Base-by-base conservation (phyloP, 1,140 invertebrate species). In the Leptestheria dahalacensis region DNA sequence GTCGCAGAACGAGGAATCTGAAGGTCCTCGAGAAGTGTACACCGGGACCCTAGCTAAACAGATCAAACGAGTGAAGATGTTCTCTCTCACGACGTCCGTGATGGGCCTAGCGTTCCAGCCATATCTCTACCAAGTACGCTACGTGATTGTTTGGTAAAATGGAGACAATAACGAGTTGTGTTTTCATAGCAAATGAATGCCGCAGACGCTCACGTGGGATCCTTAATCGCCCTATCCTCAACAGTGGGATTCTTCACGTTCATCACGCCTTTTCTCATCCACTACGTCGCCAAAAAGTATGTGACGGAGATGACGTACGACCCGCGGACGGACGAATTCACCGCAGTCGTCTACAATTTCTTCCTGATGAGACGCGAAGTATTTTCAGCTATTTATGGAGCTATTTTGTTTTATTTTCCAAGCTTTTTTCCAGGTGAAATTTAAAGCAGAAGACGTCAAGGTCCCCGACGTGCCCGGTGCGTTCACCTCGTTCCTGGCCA, bases 211-310 rank as follows among this genome's bases (percentile, higher is more conserved):
- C 68, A 77, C 46, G 75, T 79, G 0, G 69, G 72, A 3, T 69
- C 80, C 48, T 69, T 80, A 0, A 67, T 84, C 57, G 79, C 76
- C 3, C 59, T 83, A 3, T 82, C 79, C 64, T 75, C 78, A 1
- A 73, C 84, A 48, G 74, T 88, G 1, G 83, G 82, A 23, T 79
- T 91, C 64, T 87, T 91, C 67, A 84, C 88, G 3, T 82, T 91
- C 65, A 72, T 82, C 0, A 92, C 88, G 3, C 91, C 92, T 1
- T 48, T 91, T 20, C 67, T 94, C 24, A 72, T 95, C 60, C 87
- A 95, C 74, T 73, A 79, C 3, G 73, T 94, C 15, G 83, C 86
- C 2, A 91, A 84, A 66, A 88, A 87, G 71, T 96, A 95, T 77
- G 82, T 93, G 0, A 83, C 79, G 0, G 73, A 81, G 61, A 72